A percentile compares a stretch with the other conserved stretches of the same genome.
These are phyloP conservation scores for fruit fly (Drosophila melanogaster) DNA, from an alignment of 1,140 invertebrate genomes.

Conservation along the genomic window Release_6_plus_ISO1_MT NT_033777.3:13417001-13417500, in stretches of 20 bases:
- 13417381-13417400: no score
- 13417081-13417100: conserved; percentile 42
- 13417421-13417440: no score
- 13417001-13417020: conserved; percentile 53
- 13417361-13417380: background rate
- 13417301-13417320: no score
- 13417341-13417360: no score
- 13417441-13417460: no score
- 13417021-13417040: conserved; percentile 38
- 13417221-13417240: conserved; percentile 46
- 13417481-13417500: background rate
- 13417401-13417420: no score
- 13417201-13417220: conserved; percentile 20
- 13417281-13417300: no score
- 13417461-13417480: no score
- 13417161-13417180: conserved; percentile 70
- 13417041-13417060: conserved; percentile 39
- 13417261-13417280: background rate
- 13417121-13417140: conserved; percentile 73
- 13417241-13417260: conserved; percentile 56
- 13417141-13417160: conserved; percentile 41
- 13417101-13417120: conserved; percentile 72
- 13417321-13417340: no score
- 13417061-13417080: conserved; percentile 25
- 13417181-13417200: conserved; percentile 48